A percentile compares a stretch with the other conserved stretches of the same genome.
Evolutionary conservation across 2,888 invertebrate genomes (phyloP).

Genomic region (Mimumesa dahlbomi): DNA sequence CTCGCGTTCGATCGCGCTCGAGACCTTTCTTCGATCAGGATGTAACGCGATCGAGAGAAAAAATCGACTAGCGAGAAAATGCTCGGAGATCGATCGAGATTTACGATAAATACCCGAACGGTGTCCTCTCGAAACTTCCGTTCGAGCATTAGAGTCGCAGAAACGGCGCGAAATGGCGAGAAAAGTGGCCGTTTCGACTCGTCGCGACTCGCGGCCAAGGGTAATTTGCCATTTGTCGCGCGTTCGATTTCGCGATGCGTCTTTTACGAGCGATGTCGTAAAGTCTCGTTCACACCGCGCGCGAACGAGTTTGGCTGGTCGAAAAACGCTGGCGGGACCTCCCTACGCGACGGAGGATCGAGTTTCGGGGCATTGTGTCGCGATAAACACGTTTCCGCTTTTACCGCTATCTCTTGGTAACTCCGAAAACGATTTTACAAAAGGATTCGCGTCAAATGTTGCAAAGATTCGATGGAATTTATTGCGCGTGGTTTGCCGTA

Average conservation of each 20-base stretch:
- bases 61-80: too few relatives aligned
- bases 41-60: slow-evolving; percentile 4
- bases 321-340: background rate
- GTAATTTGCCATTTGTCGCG: slow-evolving; percentile 67
- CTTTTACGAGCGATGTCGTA: slow-evolving; percentile 62
- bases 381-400: too few relatives aligned
- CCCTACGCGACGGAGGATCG: too few relatives aligned
- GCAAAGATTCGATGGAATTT: too few relatives aligned
- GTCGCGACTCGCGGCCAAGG: slow-evolving; percentile 32
- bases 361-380: too few relatives aligned
- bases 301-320: background rate
- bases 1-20: slow-evolving; percentile 34
- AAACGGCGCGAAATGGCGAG: slow-evolving; percentile 48
- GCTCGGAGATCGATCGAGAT: background rate
- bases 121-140: slow-evolving; percentile 14
- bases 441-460: too few relatives aligned
- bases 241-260: slow-evolving; percentile 57
- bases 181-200: slow-evolving; percentile 58
- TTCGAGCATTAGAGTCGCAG: slow-evolving; percentile 32
- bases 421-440: too few relatives aligned
- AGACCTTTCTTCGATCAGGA: slow-evolving; percentile 8
- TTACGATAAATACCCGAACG: too few relatives aligned
- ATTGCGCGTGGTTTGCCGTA: too few relatives aligned
- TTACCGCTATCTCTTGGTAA: too few relatives aligned
- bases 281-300: slow-evolving; percentile 32